Base-by-base conservation (phyloP, 1,140 invertebrate species). In the Globodera ellingtonae region DNA sequence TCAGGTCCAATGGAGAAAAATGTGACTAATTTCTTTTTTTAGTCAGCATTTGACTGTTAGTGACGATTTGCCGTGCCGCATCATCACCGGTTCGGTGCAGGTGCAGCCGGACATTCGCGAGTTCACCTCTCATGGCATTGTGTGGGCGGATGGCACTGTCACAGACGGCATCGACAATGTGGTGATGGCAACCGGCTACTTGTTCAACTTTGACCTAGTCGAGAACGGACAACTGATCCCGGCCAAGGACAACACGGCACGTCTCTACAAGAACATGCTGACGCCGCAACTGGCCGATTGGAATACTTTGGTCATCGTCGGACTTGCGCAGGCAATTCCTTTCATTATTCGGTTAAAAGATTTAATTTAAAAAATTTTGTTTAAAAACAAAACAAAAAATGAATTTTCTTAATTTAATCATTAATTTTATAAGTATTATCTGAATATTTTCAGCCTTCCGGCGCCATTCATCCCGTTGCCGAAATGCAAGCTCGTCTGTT, bases 401-500 rank as follows among this genome's bases (percentile, higher is more conserved):
- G 24, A 24, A 24, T 24, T 24, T 24, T 24, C 24, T n/a, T n/a
- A n/a, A n/a, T n/a, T n/a, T n/a, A n/a, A n/a, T n/a, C n/a, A n/a
- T n/a, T 24, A 35, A 2, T 35, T 35, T 35, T 35, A 35, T 35
- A 35, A 35, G 35, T 35, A 35, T 35, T 2, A 35, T 35, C 35
- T 35, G 35, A 35, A 35, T 79, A 35, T 62, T 13, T 56, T 73
- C 79, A 91, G 83, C 90, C 91, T 35, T 72, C 91, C 7, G 91
- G 91, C 50, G 86, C 90, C 18, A 86, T 91, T n/a, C 89, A 91
- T 85, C 91, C 91, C 8, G 88, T 91, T 35, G 89, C 90, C 18
- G 91, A 92, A 84, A 88, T 92, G 62, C 92, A 92, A 83, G 88
- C 89, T 15, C 85, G 91, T 56, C 91, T 91, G 88, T 90, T 88